These are phyloP conservation scores for Neoscelio sp. DNA, from an alignment of 2,888 invertebrate genomes.

Conservation along the genomic window DNA sequence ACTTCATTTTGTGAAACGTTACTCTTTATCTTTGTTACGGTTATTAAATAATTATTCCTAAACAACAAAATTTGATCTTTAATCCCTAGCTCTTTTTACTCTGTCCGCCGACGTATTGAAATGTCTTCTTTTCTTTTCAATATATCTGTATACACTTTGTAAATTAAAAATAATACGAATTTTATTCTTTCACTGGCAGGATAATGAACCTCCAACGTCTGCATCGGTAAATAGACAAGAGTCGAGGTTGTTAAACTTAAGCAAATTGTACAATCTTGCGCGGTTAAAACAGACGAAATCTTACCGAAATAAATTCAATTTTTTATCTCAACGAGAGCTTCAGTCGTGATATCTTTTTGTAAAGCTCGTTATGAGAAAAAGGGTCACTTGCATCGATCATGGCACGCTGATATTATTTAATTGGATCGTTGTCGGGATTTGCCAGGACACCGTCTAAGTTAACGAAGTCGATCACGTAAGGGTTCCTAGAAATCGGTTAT, in stretches of 20 bases:
- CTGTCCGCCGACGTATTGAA: too few species aligned
- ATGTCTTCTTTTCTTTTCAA: neutral
- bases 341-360: too few species aligned
- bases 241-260: constrained; percentile 46
- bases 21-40: too few species aligned
- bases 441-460: constrained; percentile 43
- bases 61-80: too few species aligned
- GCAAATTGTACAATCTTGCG: constrained; percentile 18
- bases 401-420: constrained; percentile 26
- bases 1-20: too few species aligned
- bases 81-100: too few species aligned
- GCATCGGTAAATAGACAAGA: constrained; percentile 47
- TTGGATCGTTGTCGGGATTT: constrained; percentile 30
- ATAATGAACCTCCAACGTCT: constrained; percentile 29
- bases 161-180: constrained; percentile 10
- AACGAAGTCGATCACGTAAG: constrained; percentile 36
- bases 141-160: neutral
- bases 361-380: constrained; percentile 1
- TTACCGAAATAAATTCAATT: too few species aligned
- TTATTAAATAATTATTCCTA: too few species aligned
- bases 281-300: too few species aligned
- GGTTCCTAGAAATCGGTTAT: constrained; percentile 50
- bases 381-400: constrained; percentile 31
- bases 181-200: neutral
- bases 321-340: too few species aligned